Evolutionary conservation across 1,140 invertebrate genomes (phyloP).

Genomic region (Hylaeus anthracinus): DNA sequence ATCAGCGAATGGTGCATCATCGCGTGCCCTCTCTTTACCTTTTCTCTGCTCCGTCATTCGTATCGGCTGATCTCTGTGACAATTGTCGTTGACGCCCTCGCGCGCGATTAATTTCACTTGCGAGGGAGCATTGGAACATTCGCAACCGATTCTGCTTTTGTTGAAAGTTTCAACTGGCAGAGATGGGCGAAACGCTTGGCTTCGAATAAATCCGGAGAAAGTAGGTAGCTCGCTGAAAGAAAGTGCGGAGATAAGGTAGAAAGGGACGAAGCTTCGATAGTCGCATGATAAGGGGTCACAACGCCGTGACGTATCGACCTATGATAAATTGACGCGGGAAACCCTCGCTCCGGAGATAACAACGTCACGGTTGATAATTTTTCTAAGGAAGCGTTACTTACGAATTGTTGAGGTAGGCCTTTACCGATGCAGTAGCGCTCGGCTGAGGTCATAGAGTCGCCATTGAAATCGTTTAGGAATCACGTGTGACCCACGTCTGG

Average conservation of each 20-base stretch:
- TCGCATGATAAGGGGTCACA: not conserved
- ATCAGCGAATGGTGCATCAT: not conserved
- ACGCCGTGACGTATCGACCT: conserved; percentile 23
- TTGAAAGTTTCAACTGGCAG: no score
- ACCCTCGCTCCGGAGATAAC: not conserved
- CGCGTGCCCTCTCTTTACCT: not conserved
- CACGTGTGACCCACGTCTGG: not conserved
- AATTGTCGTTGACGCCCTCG: conserved; percentile 28
- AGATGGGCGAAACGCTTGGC: no score
- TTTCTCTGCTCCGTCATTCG: no score
- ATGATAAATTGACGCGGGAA: conserved; percentile 23
- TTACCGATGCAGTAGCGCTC: not conserved
- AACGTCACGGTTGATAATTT: not conserved
- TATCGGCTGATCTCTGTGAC: conserved; percentile 15
- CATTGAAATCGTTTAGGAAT: not conserved
- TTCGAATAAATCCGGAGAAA: no score
- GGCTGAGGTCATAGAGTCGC: not conserved
- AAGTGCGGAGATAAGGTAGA: not conserved
- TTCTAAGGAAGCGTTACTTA: not conserved
- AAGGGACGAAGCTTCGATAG: not conserved
- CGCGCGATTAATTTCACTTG: conserved; percentile 17
- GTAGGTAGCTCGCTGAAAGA: no score
- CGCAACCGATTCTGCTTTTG: no score
- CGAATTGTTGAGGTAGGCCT: not conserved
- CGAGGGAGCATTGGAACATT: no score